Conservation (phyloP, 2,797 vertebrate genomes). For the Pseudochromis fuscus region DNA sequence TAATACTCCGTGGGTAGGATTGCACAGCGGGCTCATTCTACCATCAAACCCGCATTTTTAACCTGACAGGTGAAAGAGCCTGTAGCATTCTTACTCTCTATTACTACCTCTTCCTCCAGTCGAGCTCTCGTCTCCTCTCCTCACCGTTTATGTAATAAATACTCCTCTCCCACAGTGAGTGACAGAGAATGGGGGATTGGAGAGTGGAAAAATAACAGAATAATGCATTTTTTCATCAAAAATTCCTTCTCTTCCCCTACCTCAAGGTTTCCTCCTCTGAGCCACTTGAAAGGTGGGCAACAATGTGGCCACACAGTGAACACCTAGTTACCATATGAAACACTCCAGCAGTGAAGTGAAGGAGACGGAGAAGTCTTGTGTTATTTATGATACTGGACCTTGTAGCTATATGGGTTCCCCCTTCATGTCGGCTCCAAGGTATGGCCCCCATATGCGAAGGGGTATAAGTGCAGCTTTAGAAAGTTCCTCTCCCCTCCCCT, state of each 20-base stretch:
- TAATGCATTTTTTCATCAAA: conserved; percentile 89
- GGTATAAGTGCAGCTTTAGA: conserved; percentile 79
- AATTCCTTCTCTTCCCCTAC: conserved; percentile 87
- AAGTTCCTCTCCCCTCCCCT: conserved; percentile 68
- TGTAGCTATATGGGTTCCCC: conserved; percentile 82
- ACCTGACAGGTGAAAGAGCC: conserved; percentile 60
- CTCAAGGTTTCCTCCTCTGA: conserved; percentile 87
- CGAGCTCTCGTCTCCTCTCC: conserved; percentile 54
- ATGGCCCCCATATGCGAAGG: conserved; percentile 81
- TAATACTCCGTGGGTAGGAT: conserved; percentile 8
- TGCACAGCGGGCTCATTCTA: conserved; percentile 13
- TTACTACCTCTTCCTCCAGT: conserved; percentile 60
- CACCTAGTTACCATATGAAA: conserved; percentile 91
- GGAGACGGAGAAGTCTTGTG: conserved; percentile 82
- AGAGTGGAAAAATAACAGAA: conserved; percentile 77
- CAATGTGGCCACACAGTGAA: conserved; percentile 88
- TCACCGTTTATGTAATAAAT: conserved; percentile 87
- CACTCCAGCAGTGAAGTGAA: conserved; percentile 81
- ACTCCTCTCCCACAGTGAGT: conserved; percentile 80
- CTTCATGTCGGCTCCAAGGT: conserved; percentile 83
- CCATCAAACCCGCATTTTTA: conserved; percentile 47
- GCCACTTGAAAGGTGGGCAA: conserved; percentile 88
- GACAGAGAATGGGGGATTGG: conserved; percentile 66
- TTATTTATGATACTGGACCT: conserved; percentile 88
- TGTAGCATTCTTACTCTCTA: conserved; percentile 59